phyloP scores from a whole-genome alignment of 2,888 invertebrate species.

The Clunio marinus region DNA sequence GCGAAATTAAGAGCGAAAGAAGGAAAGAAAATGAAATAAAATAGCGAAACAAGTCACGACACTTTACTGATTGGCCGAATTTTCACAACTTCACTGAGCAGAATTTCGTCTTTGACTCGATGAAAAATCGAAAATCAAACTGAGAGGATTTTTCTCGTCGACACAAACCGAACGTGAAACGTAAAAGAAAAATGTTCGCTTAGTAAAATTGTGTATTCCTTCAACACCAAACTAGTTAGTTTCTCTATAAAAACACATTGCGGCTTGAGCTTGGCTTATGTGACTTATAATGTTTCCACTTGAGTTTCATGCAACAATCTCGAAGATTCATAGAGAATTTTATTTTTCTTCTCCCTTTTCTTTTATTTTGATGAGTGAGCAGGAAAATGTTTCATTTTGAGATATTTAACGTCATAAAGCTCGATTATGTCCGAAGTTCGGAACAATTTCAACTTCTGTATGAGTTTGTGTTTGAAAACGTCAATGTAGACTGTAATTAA shows the following conservation, averaged over 20 bases:
- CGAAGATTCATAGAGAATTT: too few relatives aligned
- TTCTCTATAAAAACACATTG: background rate
- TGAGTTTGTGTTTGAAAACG: too few relatives aligned
- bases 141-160: conserved; percentile 7
- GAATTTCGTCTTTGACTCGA: background rate
- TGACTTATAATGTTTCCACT: background rate
- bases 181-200: conserved; percentile 19
- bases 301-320: background rate
- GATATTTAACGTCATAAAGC: too few relatives aligned
- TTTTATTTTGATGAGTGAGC: too few relatives aligned
- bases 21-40: too few relatives aligned
- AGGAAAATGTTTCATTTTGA: too few relatives aligned
- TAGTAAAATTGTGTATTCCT: background rate
- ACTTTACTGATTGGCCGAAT: background rate
- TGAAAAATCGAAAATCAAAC: conserved; percentile 15
- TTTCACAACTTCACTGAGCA: conserved; percentile 20
- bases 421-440: too few relatives aligned
- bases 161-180: background rate
- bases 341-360: too few relatives aligned
- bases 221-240: background rate
- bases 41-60: background rate
- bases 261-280: background rate
- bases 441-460: too few relatives aligned
- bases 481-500: too few relatives aligned
- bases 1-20: too few relatives aligned